Conservation (phyloP, 1,140 invertebrate species). For the Drosophila setifemur region DNA sequence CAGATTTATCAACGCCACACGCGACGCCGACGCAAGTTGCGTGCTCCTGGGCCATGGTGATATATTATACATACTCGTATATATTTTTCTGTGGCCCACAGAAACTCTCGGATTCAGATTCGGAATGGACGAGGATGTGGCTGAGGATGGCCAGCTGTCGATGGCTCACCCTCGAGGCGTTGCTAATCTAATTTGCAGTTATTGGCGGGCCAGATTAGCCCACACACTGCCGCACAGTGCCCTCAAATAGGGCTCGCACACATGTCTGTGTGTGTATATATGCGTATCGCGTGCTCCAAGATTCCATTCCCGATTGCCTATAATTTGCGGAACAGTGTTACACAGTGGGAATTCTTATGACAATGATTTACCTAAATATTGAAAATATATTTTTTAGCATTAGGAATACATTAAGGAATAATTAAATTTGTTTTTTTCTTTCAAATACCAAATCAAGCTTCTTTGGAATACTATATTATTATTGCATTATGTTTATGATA, state of each 20-base stretch:
- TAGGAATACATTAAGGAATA: no score
- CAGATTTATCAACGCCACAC: slow-evolving; percentile 45
- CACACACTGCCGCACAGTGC: background rate
- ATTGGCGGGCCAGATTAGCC: slow-evolving; percentile 68
- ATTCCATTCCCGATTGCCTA: slow-evolving; percentile 55
- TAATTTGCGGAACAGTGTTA: slow-evolving; percentile 31
- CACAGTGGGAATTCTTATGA: no score
- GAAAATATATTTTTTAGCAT: no score
- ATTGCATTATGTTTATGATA: no score
- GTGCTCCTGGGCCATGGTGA: slow-evolving; percentile 1
- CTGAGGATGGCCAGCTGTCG: slow-evolving; percentile 13
- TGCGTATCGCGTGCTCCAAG: slow-evolving; percentile 58
- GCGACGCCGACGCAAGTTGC: slow-evolving; percentile 12
- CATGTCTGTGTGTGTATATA: slow-evolving; percentile 68
- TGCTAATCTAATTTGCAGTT: slow-evolving; percentile 78
- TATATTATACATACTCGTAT: background rate
- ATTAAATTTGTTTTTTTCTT: no score
- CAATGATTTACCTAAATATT: no score
- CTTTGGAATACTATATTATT: no score
- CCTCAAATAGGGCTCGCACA: slow-evolving; percentile 5
- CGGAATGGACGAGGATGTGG: slow-evolving; percentile 7
- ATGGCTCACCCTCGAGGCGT: slow-evolving; percentile 35
- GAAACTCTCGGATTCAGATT: background rate
- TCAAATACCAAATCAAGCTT: no score
- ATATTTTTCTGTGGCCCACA: slow-evolving; percentile 4